These are phyloP conservation scores for Yoshiicerus persimilis DNA, from an alignment of 1,140 invertebrate genomes.

Conservation along the genomic window DNA sequence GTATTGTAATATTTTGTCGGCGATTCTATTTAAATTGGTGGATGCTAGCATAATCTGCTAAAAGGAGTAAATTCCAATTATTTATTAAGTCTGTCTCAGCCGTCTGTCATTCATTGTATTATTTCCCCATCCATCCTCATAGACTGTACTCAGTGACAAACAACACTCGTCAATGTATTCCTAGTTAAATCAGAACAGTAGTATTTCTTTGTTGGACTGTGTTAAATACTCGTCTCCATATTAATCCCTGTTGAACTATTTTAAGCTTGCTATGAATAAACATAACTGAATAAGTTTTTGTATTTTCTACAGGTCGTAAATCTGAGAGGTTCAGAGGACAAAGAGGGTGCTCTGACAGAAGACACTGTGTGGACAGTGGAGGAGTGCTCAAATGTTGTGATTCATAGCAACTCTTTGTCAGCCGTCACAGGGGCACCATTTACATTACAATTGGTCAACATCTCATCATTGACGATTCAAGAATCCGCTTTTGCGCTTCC, in stretches of 20 bases:
- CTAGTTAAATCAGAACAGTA: too few species aligned
- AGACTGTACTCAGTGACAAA: too few species aligned
- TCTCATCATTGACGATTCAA: constrained; percentile 22
- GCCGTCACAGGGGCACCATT: constrained; percentile 18
- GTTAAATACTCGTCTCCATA: too few species aligned
- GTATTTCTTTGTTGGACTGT: too few species aligned
- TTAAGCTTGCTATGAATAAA: background rate
- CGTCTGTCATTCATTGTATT: background rate
- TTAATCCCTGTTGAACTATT: background rate
- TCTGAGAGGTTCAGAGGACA: background rate
- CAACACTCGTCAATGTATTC: too few species aligned
- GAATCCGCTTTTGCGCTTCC: constrained; percentile 34
- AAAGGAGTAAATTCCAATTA: too few species aligned
- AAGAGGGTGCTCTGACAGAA: background rate
- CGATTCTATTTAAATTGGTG: too few species aligned
- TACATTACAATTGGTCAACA: constrained; percentile 26
- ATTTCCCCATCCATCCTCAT: background rate
- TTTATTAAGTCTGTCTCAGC: too few species aligned
- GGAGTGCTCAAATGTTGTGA: constrained; percentile 19
- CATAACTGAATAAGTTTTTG: background rate
- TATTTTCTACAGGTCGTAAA: background rate
- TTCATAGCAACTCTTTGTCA: constrained; percentile 13
- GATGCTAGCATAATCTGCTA: too few species aligned
- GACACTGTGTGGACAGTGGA: constrained; percentile 34
- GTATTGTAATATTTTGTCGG: too few species aligned